Percentiles rank a stretch among this genome's conserved stretches.
Evolutionary conservation across 1,140 invertebrate genomes (phyloP).

Genomic region (Cardiocondyla obscurior): DNA sequence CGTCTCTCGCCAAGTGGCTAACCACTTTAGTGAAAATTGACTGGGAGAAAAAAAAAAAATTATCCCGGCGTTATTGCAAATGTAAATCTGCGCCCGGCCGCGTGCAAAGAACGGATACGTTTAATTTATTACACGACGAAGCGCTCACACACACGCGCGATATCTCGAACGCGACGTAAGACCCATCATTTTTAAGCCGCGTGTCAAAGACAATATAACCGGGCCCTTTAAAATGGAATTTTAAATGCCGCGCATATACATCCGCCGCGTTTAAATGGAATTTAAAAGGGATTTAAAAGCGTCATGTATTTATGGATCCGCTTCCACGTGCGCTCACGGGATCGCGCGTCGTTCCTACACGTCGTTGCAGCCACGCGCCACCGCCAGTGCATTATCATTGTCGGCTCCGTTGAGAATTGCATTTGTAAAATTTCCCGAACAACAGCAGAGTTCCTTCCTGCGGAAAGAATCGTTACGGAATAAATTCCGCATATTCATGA

Average conservation of each 20-base stretch:
- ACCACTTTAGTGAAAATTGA: background rate
- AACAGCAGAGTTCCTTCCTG: conserved; percentile 43
- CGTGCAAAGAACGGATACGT: background rate
- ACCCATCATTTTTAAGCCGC: conserved; percentile 29
- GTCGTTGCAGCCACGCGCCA: conserved; percentile 43
- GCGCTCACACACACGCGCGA: background rate
- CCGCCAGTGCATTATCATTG: conserved; percentile 50
- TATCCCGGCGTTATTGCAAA: background rate
- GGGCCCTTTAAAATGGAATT: conserved; percentile 53
- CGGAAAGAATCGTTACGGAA: conserved; percentile 48
- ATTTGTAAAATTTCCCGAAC: conserved; percentile 57
- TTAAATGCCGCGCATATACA: conserved; percentile 33
- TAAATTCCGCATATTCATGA: conserved; percentile 47
- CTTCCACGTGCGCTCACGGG: conserved; percentile 41
- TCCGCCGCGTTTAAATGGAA: conserved; percentile 53
- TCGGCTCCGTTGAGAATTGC: conserved; percentile 56
- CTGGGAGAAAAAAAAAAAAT: conserved; percentile 3
- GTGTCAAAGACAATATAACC: conserved; percentile 45
- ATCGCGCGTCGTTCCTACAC: conserved; percentile 11
- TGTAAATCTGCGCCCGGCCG: background rate
- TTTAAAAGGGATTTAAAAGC: conserved; percentile 60
- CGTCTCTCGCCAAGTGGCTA: background rate
- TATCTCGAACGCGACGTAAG: background rate
- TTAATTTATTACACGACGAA: conserved; percentile 22
- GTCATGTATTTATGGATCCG: conserved; percentile 55